Evolutionary conservation across 1,140 invertebrate genomes (phyloP).

Genomic region (Drosophila elegans): DNA sequence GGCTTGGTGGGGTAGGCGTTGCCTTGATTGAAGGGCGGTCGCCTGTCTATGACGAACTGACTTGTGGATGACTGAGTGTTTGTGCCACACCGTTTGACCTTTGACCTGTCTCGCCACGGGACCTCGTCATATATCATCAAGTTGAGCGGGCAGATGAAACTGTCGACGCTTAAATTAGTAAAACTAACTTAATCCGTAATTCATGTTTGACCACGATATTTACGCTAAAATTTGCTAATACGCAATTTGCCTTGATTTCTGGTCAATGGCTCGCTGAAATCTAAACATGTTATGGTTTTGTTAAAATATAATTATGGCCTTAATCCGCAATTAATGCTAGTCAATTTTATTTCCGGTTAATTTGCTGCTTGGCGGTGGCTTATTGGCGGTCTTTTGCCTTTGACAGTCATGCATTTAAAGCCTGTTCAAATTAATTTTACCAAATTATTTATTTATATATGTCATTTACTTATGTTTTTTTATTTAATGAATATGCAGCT

Average conservation of each 20-base stretch:
- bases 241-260: conserved; percentile 5
- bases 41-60: conserved; percentile 37
- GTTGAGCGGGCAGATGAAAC: conserved; percentile 2
- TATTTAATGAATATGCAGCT: neutral
- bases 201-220: neutral
- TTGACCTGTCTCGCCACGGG: conserved; percentile 9
- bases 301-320: neutral
- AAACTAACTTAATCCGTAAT: neutral
- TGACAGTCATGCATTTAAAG: conserved; percentile 14
- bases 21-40: conserved; percentile 57
- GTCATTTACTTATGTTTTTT: neutral
- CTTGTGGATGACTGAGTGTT: conserved; percentile 29
- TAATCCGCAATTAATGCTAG: conserved; percentile 30
- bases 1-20: neutral
- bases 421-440: conserved; percentile 5
- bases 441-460: conserved; percentile 21
- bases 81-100: conserved; percentile 25
- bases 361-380: conserved; percentile 10
- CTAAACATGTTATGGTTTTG: conserved; percentile 2
- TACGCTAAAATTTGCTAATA: conserved; percentile 3
- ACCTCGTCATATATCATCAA: neutral
- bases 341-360: conserved; percentile 22
- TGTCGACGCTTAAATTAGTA: neutral
- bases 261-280: neutral
- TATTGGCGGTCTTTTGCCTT: neutral